Conservation (phyloP, 2,888 invertebrate genomes). For the Lamproptera curius region DNA sequence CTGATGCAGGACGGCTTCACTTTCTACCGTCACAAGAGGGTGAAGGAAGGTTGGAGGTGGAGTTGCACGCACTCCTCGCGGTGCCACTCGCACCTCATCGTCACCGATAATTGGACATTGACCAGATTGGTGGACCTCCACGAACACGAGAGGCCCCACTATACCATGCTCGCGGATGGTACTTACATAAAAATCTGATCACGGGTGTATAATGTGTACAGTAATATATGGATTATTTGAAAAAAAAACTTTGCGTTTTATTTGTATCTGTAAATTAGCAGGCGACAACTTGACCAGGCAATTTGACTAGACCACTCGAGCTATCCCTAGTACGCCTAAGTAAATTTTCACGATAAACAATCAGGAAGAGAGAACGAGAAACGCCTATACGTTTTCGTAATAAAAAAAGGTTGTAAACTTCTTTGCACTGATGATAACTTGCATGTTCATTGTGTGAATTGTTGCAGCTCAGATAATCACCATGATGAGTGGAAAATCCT, state of each 20-base stretch:
- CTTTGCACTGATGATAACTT: background rate
- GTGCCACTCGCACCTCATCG: constrained; percentile 23
- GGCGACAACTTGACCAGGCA: too few relatives aligned
- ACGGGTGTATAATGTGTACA: background rate
- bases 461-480: constrained; percentile 40
- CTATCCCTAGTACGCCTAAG: too few relatives aligned
- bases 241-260: too few relatives aligned
- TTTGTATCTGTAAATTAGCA: too few relatives aligned
- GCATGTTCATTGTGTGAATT: background rate
- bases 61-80: constrained; percentile 32
- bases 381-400: too few relatives aligned
- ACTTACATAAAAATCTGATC: constrained; percentile 22
- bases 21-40: constrained; percentile 25
- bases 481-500: constrained; percentile 39
- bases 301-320: too few relatives aligned
- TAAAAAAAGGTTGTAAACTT: too few relatives aligned
- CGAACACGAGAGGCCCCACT: constrained; percentile 26
- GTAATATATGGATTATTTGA: constrained; percentile 1
- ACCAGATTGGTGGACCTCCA: constrained; percentile 22
- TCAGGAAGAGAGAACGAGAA: too few relatives aligned
- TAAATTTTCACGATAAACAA: too few relatives aligned
- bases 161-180: constrained; percentile 21
- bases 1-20: constrained; percentile 27
- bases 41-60: constrained; percentile 30
- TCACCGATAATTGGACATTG: constrained; percentile 21